Conservation (phyloP, 1,140 invertebrate species). For the Oedothorax gibbosus region DNA sequence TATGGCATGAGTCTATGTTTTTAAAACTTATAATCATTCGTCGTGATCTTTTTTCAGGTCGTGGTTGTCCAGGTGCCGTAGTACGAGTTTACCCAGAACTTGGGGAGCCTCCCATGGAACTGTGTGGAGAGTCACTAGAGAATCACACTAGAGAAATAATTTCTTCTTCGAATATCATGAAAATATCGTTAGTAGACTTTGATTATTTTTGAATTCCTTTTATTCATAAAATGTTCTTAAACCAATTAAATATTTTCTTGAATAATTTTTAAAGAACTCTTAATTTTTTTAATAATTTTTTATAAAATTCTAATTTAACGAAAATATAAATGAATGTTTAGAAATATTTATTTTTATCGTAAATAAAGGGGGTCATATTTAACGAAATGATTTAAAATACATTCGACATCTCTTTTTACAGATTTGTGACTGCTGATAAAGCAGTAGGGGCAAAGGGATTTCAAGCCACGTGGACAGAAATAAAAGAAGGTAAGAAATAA, state of each 20-base stretch:
- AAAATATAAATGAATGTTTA: too few species aligned
- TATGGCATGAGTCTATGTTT: too few species aligned
- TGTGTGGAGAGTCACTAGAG: conserved; percentile 85
- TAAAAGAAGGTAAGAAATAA: conserved; percentile 63
- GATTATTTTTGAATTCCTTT: too few species aligned
- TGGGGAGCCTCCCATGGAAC: conserved; percentile 80
- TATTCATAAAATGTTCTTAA: too few species aligned
- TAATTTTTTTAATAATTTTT: too few species aligned
- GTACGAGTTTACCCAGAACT: conserved; percentile 86
- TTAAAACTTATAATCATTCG: too few species aligned
- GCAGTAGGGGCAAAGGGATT: conserved; percentile 85
- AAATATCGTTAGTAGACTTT: conserved; percentile 81
- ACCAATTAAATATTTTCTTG: too few species aligned
- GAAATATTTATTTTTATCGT: too few species aligned
- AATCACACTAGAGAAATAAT: conserved; percentile 81
- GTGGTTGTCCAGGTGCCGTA: conserved; percentile 90
- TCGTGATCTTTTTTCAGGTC: conserved; percentile 71
- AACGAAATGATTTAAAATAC: too few species aligned
- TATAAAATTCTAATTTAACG: too few species aligned
- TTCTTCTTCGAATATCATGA: conserved; percentile 83
- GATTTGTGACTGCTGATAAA: conserved; percentile 86
- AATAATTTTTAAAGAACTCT: too few species aligned
- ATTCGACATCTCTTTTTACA: conserved; percentile 69
- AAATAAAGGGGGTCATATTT: too few species aligned
- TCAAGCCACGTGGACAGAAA: conserved; percentile 90